A percentile compares a stretch with the other conserved stretches of the same genome.
These are phyloP conservation scores for Pangasius sanitwongsei DNA, from an alignment of 2,797 vertebrate species.

Conservation along the genomic window DNA sequence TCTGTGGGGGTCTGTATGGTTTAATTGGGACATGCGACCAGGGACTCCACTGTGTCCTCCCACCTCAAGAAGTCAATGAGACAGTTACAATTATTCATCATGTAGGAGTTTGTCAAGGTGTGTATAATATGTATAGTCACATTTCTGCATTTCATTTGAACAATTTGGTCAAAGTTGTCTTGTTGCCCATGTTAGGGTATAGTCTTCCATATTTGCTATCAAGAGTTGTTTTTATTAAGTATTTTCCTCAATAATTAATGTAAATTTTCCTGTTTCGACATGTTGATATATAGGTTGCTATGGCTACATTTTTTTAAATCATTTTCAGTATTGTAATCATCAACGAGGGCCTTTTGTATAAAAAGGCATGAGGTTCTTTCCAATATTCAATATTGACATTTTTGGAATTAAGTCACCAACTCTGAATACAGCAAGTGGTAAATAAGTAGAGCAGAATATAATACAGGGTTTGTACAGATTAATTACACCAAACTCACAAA, in stretches of 20 bases:
- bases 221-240: not conserved
- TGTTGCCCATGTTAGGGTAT: not conserved
- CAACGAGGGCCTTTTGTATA: too few relatives aligned
- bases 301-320: too few relatives aligned
- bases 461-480: not conserved
- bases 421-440: too few relatives aligned
- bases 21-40: not conserved
- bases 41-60: not conserved
- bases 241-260: too few relatives aligned
- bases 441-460: too few relatives aligned
- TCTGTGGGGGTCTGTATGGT: not conserved
- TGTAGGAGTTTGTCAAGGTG: constrained; percentile 2
- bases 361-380: too few relatives aligned
- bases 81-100: not conserved
- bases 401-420: too few relatives aligned
- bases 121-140: not conserved
- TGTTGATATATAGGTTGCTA: too few relatives aligned
- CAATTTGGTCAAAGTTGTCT: not conserved
- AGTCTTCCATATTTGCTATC: not conserved
- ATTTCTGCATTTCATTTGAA: not conserved
- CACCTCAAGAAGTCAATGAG: not conserved
- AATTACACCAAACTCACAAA: not conserved
- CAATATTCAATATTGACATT: too few relatives aligned
- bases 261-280: too few relatives aligned
- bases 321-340: not conserved